Evolutionary conservation across 2,888 invertebrate species (phyloP).

Genomic region (Cordilura impudica): DNA sequence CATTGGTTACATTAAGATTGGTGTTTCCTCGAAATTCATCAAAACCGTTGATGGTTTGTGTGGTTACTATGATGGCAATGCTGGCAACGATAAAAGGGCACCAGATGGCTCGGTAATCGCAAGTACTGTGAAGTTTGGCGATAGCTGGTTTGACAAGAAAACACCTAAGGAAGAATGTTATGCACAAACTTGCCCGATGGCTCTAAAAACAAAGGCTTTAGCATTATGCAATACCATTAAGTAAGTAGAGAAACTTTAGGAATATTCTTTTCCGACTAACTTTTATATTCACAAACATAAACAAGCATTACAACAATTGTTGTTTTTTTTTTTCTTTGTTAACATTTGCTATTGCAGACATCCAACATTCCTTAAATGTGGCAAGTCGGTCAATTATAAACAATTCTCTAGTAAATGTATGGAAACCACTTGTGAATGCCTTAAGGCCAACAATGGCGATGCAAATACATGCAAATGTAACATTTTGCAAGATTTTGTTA

Average conservation of each 20-base stretch:
- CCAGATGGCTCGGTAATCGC: constrained; percentile 83
- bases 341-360: constrained; percentile 77
- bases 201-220: constrained; percentile 83
- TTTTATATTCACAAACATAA: too few relatives aligned
- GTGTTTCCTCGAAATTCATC: constrained; percentile 82
- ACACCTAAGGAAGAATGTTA: constrained; percentile 79
- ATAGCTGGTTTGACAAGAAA: constrained; percentile 83
- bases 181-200: constrained; percentile 81
- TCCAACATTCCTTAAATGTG: constrained; percentile 83
- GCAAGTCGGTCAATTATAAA: constrained; percentile 82
- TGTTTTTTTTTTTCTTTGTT: constrained; percentile 6
- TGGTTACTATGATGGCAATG: constrained; percentile 85
- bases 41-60: constrained; percentile 88
- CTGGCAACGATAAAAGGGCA: constrained; percentile 84
- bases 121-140: constrained; percentile 85
- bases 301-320: constrained; percentile 11
- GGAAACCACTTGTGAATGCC: constrained; percentile 87
- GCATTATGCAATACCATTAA: constrained; percentile 84
- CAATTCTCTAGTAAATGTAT: constrained; percentile 86
- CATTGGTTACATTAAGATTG: constrained; percentile 84
- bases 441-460: constrained; percentile 79
- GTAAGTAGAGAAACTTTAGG: constrained; percentile 76
- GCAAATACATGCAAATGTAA: constrained; percentile 83
- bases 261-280: constrained; percentile 3
- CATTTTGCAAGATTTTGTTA: constrained; percentile 84